These are phyloP conservation scores for Uropetala carovei DNA, from an alignment of 2,888 invertebrate genomes.

Conservation along the genomic window DNA sequence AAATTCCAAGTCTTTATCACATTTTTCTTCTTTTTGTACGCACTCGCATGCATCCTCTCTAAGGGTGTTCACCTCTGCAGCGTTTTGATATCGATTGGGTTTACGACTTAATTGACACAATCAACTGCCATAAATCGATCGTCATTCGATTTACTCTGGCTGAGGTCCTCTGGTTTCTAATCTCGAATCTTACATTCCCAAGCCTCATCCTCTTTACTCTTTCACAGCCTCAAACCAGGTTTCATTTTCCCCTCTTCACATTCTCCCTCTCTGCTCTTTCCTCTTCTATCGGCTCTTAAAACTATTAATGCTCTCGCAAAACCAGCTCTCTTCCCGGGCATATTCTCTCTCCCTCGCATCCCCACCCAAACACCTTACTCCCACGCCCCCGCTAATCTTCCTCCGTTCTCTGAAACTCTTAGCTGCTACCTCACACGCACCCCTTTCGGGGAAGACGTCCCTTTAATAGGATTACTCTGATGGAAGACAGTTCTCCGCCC, in stretches of 20 bases:
- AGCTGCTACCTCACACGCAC: conserved; percentile 13
- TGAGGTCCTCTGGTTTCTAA: not conserved
- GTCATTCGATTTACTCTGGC: not conserved
- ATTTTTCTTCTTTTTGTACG: not conserved
- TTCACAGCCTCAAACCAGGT: not conserved
- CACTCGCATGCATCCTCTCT: not conserved
- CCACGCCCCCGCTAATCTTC: not conserved
- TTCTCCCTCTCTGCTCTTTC: not conserved
- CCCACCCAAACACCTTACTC: not conserved
- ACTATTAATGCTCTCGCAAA: not conserved
- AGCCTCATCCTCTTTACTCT: not conserved
- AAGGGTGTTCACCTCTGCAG: not conserved
- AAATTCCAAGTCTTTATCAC: no score
- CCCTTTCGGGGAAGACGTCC: not conserved
- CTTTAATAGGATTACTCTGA: conserved; percentile 11
- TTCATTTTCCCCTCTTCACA: not conserved
- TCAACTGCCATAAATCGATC: conserved; percentile 13
- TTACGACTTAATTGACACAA: conserved; percentile 32
- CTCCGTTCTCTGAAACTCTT: no score
- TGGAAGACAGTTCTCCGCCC: not conserved
- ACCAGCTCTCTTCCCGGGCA: not conserved
- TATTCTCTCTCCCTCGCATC: not conserved
- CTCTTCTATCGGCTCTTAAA: not conserved
- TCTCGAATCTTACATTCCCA: not conserved
- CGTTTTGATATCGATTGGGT: not conserved